Evolutionary conservation across 2,888 invertebrate genomes (phyloP), one percentile per base, ranked within the genome.

Genomic region (Lissonota sp.): DNA sequence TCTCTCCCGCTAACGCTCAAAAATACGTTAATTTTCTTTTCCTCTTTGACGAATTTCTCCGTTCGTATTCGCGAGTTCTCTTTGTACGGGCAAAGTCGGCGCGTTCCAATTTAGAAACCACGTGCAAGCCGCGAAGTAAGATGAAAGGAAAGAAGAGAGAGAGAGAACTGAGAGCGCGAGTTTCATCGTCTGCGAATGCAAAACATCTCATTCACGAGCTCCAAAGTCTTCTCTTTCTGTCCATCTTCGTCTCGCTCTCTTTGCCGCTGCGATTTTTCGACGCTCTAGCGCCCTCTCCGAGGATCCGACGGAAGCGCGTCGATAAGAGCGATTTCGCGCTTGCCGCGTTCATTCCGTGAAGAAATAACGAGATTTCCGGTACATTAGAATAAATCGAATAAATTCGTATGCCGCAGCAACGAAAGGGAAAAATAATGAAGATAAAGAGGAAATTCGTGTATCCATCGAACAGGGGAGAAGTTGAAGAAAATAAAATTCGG

Each of bases 141-240:
- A 14, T 8, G 6, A 37, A 67, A 57, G 26, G 57, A 6, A 46
- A 12, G 46, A 44, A 64, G 40, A 46, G 42, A 67, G 40, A 58
- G 60, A 60, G 67, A 62, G 12, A 37, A 63, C 64, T 44, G 69
- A 67, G 70, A 46, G 84, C 85, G 88, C 89, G 88, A 87, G 89
- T 88, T 89, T 91, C 92, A 90, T 88, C 90, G 92, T 91, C 92
- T 92, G 92, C 91, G 91, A 91, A 92, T 91, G 91, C 91, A 91
- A 91, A 92, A 90, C 89, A 92, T 92, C 90, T 91, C 91, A 92
- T 92, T 92, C 91, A 92, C 90, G 87, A 76, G 89, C 86, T 89
- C 89, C 88, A 89, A 88, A 86, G 87, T 40, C 0, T 79, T 14
- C 60, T 55, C 63, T 63, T 14, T 53, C 76, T 7, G 51, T 44